Base-by-base conservation (phyloP, 1,140 invertebrate genomes). In the Drosophila elegans region DNA sequence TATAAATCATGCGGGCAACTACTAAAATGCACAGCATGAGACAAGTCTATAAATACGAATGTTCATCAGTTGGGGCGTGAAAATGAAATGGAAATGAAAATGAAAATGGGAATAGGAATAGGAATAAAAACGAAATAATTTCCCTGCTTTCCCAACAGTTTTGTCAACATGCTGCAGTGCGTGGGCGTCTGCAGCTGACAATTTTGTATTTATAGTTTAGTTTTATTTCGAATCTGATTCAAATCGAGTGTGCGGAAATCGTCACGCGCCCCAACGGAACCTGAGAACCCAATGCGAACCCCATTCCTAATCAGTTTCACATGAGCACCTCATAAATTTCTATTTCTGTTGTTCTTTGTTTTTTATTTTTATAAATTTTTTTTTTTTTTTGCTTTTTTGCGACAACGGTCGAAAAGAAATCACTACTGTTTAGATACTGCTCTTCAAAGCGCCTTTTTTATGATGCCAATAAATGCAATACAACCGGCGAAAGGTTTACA, bases 1-100 rank as follows among this genome's bases (percentile, higher is more conserved):
- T 85, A 90, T 91, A 91, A 91, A 91, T 91, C 91, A 91, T 90
- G 77, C 71, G 36, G 54, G 45, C 84, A 91, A 91, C 90, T 90
- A 91, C 78, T 88, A 76, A 72, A 78, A 88, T 80, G 77, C 90
- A 91, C 90, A 89, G 78, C 86, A 91, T 91, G 88, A 90, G 80
- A 91, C 80, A 86, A 86, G 81, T 77, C 90, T 91, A 91, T 91
- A 90, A 90, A 90, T 90, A 90, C 46, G 48, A 32, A 61, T 51
- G 44, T 59, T 54, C 51, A 39, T 32, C 56, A 63, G 66, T 79
- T 68, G 80, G 82, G 74, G 81, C 79, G 81, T 88, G 57, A 82
- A 82, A 81, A 85, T 69, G 45, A 62, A 63, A 49, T 55, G 25
- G 67, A 39, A 69, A 63, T 57, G 41, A 39, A 34, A 64, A 56